These are phyloP conservation scores for Bembecia ichneumoniformis DNA, from an alignment of 2,888 invertebrate species.

Conservation along the genomic window DNA sequence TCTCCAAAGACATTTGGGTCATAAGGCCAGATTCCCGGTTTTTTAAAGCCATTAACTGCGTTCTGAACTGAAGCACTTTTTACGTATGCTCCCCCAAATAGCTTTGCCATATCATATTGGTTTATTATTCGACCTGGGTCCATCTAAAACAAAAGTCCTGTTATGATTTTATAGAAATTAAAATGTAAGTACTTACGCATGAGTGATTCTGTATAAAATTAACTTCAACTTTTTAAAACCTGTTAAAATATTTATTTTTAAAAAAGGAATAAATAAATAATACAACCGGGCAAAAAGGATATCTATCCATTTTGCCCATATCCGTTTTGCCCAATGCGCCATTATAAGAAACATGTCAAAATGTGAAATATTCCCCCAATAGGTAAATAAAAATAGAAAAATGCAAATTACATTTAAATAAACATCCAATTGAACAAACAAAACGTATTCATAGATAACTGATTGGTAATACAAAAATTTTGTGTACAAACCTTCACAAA, in stretches of 20 bases:
- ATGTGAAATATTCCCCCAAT: not conserved
- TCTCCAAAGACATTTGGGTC: slow-evolving; percentile 2
- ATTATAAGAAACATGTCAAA: not conserved
- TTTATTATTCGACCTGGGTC: slow-evolving; percentile 15
- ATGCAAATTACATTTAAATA: no score
- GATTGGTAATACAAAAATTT: no score
- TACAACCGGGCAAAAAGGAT: not conserved
- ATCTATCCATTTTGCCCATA: not conserved
- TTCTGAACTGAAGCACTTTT: slow-evolving; percentile 9
- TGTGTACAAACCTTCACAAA: no score
- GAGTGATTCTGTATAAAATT: no score
- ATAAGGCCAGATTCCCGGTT: slow-evolving; percentile 4
- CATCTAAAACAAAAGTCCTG: no score
- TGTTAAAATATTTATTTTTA: not conserved
- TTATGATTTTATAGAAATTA: not conserved
- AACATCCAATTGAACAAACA: no score
- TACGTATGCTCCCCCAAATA: slow-evolving; percentile 12
- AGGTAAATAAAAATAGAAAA: not conserved
- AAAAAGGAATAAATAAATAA: not conserved
- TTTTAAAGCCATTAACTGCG: slow-evolving; percentile 1
- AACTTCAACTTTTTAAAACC: no score
- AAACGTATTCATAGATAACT: no score
- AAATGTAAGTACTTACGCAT: no score
- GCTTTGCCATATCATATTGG: slow-evolving; percentile 9
- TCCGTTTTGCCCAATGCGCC: not conserved